Evolutionary conservation across 2,888 invertebrate genomes (phyloP).

Genomic region (Latheticus oryzae): DNA sequence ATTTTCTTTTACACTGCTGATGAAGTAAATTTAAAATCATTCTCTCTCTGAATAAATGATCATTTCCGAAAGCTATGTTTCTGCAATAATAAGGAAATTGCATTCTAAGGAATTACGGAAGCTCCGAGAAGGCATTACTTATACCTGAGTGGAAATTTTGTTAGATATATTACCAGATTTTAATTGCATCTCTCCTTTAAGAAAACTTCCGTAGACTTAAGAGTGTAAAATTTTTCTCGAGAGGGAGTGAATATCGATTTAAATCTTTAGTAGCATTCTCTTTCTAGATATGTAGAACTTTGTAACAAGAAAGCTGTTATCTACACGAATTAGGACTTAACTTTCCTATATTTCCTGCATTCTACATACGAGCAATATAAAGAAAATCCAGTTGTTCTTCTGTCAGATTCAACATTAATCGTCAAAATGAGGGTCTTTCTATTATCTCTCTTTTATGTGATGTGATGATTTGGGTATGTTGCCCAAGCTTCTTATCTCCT

Average conservation of each 20-base stretch:
- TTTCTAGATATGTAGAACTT: no score
- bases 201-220: slow-evolving; percentile 2
- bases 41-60: slow-evolving; percentile 26
- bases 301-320: no score
- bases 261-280: slow-evolving; percentile 2
- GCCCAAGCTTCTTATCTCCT: neutral
- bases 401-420: slow-evolving; percentile 10
- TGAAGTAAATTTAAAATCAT: slow-evolving; percentile 24
- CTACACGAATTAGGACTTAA: no score
- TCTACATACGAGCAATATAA: no score
- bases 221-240: slow-evolving; percentile 14
- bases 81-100: slow-evolving; percentile 44
- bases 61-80: slow-evolving; percentile 43
- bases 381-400: no score
- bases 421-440: slow-evolving; percentile 9
- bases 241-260: slow-evolving; percentile 15
- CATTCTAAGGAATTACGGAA: slow-evolving; percentile 39
- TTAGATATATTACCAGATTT: slow-evolving; percentile 31
- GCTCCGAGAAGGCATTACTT: slow-evolving; percentile 26
- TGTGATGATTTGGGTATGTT: slow-evolving; percentile 13
- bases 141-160: slow-evolving; percentile 31
- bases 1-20: slow-evolving; percentile 9
- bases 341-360: no score
- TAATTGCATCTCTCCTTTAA: slow-evolving; percentile 21
- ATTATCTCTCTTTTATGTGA: slow-evolving; percentile 7